Percentiles rank a stretch among this genome's conserved stretches.
phyloP scores from a whole-genome alignment of 2,113 vertebrate genomes.

The Smithornis capensis region DNA sequence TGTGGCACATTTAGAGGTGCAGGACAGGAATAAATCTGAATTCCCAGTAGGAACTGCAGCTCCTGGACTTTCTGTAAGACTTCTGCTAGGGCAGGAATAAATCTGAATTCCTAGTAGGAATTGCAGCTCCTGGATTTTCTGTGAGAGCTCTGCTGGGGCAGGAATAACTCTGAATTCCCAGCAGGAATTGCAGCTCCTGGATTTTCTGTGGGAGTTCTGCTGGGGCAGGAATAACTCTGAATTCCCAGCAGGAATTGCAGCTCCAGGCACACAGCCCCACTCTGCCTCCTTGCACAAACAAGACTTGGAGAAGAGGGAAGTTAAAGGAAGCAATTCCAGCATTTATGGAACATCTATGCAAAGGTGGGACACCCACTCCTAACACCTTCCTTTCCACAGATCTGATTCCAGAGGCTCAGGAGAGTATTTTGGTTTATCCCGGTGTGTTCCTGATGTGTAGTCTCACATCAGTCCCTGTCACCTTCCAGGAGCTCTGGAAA shows the following conservation, averaged over 20 bases:
- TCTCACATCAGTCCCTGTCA: not conserved
- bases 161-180: not conserved
- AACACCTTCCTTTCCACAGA: not conserved
- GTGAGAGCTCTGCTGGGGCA: not conserved
- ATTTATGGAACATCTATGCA: too few species aligned
- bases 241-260: not conserved
- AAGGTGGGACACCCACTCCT: not conserved
- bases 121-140: not conserved
- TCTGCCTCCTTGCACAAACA: too few species aligned
- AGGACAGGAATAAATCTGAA: not conserved
- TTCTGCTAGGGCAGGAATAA: not conserved
- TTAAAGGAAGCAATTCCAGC: not conserved
- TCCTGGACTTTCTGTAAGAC: not conserved
- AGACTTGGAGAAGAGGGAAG: not conserved
- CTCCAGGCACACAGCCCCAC: not conserved
- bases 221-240: not conserved
- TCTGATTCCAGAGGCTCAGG: not conserved
- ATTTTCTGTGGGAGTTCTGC: too few species aligned
- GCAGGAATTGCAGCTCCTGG: not conserved
- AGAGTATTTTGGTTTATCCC: not conserved
- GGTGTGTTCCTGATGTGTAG: not conserved
- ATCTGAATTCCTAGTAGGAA: not conserved
- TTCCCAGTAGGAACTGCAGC: not conserved
- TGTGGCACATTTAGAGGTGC: not conserved
- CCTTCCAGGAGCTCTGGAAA: not conserved